phyloP scores from a whole-genome alignment of 2,888 invertebrate species.

The Druceiella hillmani region DNA sequence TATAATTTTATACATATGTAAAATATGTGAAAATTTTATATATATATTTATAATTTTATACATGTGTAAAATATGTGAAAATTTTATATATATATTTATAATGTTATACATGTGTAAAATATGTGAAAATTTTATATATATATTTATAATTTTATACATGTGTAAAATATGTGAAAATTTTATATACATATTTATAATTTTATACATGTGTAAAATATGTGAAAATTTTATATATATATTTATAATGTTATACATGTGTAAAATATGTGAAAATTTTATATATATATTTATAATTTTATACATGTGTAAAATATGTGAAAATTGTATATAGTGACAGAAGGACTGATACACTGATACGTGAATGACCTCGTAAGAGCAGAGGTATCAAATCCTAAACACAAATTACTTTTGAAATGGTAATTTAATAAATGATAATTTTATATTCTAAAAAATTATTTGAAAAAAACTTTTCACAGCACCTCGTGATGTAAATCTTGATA shows the following conservation, averaged over 20 bases:
- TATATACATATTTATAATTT: not conserved
- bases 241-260: not conserved
- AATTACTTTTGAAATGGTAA: too few relatives aligned
- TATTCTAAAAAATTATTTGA: too few relatives aligned
- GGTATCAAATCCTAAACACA: too few relatives aligned
- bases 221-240: not conserved
- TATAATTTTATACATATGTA: constrained; percentile 12
- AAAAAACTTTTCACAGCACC: too few relatives aligned
- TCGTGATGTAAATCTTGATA: too few relatives aligned
- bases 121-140: not conserved
- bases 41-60: not conserved
- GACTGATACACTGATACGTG: too few relatives aligned
- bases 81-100: not conserved
- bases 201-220: not conserved
- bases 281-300: constrained; percentile 9
- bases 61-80: not conserved
- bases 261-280: constrained; percentile 2
- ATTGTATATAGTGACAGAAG: too few relatives aligned
- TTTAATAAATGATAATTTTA: too few relatives aligned
- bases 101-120: not conserved
- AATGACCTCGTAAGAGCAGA: too few relatives aligned
- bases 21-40: constrained; percentile 4
- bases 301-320: too few relatives aligned
- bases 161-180: not conserved
- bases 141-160: not conserved